Evolutionary conservation across 2,888 invertebrate genomes (phyloP), one percentile per base, ranked within the genome.

Genomic region (Rhyacophila evoluta): DNA sequence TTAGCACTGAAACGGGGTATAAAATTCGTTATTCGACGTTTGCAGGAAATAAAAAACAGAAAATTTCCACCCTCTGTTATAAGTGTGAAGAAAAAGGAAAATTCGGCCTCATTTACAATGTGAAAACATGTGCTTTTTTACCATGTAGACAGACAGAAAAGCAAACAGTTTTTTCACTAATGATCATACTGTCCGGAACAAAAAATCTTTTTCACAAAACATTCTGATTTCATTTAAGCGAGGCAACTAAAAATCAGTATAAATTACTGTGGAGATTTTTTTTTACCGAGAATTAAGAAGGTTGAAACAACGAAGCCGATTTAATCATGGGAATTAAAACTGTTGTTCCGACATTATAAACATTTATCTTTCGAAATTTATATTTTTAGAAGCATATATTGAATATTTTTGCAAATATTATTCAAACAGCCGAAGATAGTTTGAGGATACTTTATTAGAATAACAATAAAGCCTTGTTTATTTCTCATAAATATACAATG

Each of bases 81-180:
- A 55, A 25, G 55, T 55, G 55, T 25, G 19, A 55, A 1, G 55
- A 25, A 55, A 41, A 55, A 55, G 19, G 55, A 55, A 55, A 55
- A 55, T 55, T 25, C 12, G 25, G 55, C 55, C 55, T 55, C 55
- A 55, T 55, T 55, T 55, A 55, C 55, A 55, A 55, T 55, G 55
- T 55, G 55, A 55, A 55, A 55, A 55, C 55, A 55, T 55, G 55
- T 55, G 55, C 55, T 55, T 25, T 33, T 33, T 55, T 55, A 1
- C 55, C 55, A 55, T 10, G 25, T 55, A 55, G 55, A 55, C 55
- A 55, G 55, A 55, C 55, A 55, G 15, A 55, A 55, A 55, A 55
- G 55, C 25, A 55, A 55, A 55, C 55, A 55, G 25, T 39, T 55
- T 55, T 55, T 55, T 55, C 55, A 55, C 55, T 55, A 55, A 55